These are phyloP conservation scores for Bolborhynchus lineola DNA, from an alignment of 2,113 vertebrate species.

Conservation along the genomic window DNA sequence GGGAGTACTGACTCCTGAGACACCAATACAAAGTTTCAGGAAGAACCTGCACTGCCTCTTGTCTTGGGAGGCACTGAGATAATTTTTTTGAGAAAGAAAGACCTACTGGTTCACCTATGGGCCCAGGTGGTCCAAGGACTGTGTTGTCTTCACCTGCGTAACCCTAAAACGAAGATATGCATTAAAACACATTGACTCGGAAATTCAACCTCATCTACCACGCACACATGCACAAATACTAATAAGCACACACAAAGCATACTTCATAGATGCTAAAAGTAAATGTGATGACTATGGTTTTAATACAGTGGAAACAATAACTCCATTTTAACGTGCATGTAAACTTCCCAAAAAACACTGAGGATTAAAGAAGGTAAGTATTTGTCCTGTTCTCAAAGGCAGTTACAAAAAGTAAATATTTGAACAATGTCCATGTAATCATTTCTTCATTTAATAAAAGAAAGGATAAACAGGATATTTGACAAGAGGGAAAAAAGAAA, in stretches of 20 bases:
- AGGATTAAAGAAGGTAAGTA: not conserved
- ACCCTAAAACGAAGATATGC: slow-evolving; percentile 79
- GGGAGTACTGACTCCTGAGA: not conserved
- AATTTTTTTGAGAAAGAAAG: slow-evolving; percentile 83
- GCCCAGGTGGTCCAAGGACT: slow-evolving; percentile 86
- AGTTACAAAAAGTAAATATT: not conserved
- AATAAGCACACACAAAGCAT: not conserved
- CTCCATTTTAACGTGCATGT: not conserved
- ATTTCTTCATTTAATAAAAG: not conserved
- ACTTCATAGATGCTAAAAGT: not conserved
- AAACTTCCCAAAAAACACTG: not conserved
- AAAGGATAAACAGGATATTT: not conserved
- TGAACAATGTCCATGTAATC: not conserved
- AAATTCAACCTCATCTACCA: not conserved
- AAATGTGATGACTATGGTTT: not conserved
- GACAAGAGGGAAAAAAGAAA: not conserved
- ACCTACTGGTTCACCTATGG: slow-evolving; percentile 99
- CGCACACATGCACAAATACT: not conserved
- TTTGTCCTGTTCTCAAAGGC: not conserved
- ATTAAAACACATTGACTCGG: not conserved
- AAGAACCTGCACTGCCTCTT: not conserved
- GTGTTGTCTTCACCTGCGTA: slow-evolving; percentile 90
- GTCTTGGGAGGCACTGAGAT: slow-evolving; percentile 16
- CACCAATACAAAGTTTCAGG: not conserved
- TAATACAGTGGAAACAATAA: not conserved